Conservation (phyloP, 2,797 vertebrate species). For the Lagodon rhomboides region DNA sequence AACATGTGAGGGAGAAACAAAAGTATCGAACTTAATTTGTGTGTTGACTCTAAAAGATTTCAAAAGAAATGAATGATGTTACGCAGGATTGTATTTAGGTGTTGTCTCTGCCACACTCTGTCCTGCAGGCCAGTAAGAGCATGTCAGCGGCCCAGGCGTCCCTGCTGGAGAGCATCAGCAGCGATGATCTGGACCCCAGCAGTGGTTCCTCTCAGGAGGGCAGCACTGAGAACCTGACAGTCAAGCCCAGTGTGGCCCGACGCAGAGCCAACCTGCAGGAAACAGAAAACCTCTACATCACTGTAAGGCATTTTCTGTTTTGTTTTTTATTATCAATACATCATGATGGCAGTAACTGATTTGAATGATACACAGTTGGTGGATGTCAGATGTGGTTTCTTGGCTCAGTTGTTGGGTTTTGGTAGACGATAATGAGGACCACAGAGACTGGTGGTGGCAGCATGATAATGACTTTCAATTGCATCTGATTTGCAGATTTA, state of each 20-base stretch:
- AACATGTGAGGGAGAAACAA: too few species aligned
- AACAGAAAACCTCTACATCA: slow-evolving; percentile 86
- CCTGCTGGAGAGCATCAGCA: slow-evolving; percentile 75
- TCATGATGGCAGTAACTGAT: background rate
- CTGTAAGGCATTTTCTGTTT: slow-evolving; percentile 76
- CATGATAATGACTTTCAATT: background rate
- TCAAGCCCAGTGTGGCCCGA: slow-evolving; percentile 77
- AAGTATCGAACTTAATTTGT: background rate
- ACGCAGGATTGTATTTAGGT: background rate
- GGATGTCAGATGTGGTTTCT: background rate
- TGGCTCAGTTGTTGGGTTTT: background rate
- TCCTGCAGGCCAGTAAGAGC: slow-evolving; percentile 66
- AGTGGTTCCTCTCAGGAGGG: slow-evolving; percentile 75
- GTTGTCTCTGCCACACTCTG: background rate
- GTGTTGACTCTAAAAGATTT: background rate
- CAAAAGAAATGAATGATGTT: background rate
- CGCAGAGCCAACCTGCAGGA: slow-evolving; percentile 88
- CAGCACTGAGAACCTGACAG: slow-evolving; percentile 77
- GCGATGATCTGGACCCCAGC: slow-evolving; percentile 80
- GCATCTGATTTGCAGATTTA: background rate
- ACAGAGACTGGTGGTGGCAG: background rate
- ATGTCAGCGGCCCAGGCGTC: slow-evolving; percentile 58
- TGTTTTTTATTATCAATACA: background rate
- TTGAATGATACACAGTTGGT: background rate
- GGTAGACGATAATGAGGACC: background rate